Conservation (phyloP, 1,140 invertebrate genomes). For the Epicauta chinensis region DNA sequence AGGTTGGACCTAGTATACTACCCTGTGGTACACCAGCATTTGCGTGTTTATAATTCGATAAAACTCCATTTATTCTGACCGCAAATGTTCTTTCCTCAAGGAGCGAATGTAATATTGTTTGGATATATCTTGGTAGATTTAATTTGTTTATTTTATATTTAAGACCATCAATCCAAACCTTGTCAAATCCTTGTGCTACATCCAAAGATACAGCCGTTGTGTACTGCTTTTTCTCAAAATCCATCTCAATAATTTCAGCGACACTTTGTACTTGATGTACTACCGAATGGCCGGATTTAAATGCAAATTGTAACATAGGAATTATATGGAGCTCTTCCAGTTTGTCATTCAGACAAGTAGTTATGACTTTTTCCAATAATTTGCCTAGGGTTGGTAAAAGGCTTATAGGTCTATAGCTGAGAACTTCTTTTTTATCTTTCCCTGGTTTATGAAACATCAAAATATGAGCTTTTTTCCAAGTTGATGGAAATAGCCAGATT, state of each 20-base stretch:
- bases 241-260: not conserved
- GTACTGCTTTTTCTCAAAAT: constrained; percentile 6
- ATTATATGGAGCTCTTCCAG: constrained; percentile 31
- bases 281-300: constrained; percentile 20
- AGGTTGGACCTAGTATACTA: constrained; percentile 2
- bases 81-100: constrained; percentile 1
- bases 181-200: constrained; percentile 31
- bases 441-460: constrained; percentile 40
- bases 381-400: constrained; percentile 36
- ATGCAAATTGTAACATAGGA: constrained; percentile 28
- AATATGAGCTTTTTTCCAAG: constrained; percentile 37
- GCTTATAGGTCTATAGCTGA: constrained; percentile 38
- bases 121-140: not conserved
- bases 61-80: not conserved
- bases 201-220: constrained; percentile 18
- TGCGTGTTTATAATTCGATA: not conserved
- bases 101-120: not conserved
- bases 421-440: constrained; percentile 29
- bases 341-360: constrained; percentile 8
- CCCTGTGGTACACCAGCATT: constrained; percentile 22
- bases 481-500: constrained; percentile 20
- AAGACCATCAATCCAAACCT: constrained; percentile 32
- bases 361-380: constrained; percentile 33
- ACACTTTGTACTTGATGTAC: constrained; percentile 24
- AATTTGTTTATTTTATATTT: constrained; percentile 12